Evolutionary conservation across 2,888 invertebrate genomes (phyloP).

Genomic region (Zhengitettix transpicula): DNA sequence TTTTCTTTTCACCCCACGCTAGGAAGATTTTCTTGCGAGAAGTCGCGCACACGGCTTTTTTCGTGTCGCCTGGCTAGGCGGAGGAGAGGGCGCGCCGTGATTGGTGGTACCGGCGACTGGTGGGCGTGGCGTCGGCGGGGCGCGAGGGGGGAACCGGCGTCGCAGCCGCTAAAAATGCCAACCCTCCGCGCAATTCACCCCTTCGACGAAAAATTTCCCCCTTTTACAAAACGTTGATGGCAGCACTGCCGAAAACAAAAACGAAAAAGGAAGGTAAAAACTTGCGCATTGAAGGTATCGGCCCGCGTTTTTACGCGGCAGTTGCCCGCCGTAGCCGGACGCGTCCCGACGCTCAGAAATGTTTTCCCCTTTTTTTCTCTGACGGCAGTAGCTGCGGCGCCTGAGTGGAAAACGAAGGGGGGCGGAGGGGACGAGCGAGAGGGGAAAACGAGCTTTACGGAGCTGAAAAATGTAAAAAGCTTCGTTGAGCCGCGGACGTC

Average conservation of each 20-base stretch:
- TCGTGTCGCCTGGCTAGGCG: too few relatives aligned
- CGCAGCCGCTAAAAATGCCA: background rate
- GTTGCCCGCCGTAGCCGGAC: background rate
- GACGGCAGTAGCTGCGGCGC: background rate
- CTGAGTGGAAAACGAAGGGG: background rate
- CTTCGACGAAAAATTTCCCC: background rate
- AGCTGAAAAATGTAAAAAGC: conserved; percentile 2
- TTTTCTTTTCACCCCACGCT: too few relatives aligned
- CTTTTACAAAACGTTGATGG: background rate
- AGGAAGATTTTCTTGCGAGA: too few relatives aligned
- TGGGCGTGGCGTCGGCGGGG: too few relatives aligned
- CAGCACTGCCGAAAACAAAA: background rate
- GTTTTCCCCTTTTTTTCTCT: background rate
- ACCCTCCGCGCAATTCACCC: background rate
- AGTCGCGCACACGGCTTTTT: too few relatives aligned
- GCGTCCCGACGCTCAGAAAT: background rate
- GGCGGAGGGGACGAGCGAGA: background rate
- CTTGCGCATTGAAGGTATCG: background rate
- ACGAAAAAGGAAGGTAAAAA: background rate
- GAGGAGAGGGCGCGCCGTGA: too few relatives aligned
- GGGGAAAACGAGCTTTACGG: background rate
- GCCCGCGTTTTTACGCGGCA: background rate
- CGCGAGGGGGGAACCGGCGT: too few relatives aligned
- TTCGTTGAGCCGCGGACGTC: background rate
- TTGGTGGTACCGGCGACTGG: too few relatives aligned